Evolutionary conservation across 2,113 vertebrate species (phyloP).

Genomic region (Oreochromis niloticus): DNA sequence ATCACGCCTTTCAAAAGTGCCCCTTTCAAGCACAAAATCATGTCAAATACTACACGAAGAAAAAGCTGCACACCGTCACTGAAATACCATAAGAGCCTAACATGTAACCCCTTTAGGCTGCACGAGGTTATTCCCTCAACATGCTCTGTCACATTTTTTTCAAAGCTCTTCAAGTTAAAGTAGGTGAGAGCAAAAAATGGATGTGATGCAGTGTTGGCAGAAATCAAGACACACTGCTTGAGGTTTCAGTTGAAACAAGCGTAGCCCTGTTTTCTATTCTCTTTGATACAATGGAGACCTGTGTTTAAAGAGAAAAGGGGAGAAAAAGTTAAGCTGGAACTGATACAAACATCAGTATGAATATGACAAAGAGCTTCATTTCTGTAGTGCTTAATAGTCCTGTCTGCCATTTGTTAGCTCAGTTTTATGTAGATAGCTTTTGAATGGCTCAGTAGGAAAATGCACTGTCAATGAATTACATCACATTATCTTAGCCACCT

Average conservation of each 20-base stretch:
- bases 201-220: background rate
- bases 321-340: background rate
- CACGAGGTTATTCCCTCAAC: background rate
- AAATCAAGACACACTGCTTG: background rate
- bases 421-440: slow-evolving; percentile 20
- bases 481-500: slow-evolving; percentile 34
- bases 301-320: background rate
- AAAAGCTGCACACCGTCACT: background rate
- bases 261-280: background rate
- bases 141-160: background rate
- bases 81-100: background rate
- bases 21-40: background rate
- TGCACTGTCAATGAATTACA: slow-evolving; percentile 36
- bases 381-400: slow-evolving; percentile 6
- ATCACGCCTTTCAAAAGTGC: background rate
- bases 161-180: slow-evolving; percentile 4
- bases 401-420: slow-evolving; percentile 7
- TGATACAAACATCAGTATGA: slow-evolving; percentile 4
- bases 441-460: slow-evolving; percentile 29
- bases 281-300: background rate
- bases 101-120: background rate
- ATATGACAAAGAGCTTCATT: background rate
- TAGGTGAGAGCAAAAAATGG: background rate
- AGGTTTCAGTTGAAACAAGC: background rate
- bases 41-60: background rate